Conservation (phyloP, 2,888 invertebrate genomes). For the Palloptera scutellata region DNA sequence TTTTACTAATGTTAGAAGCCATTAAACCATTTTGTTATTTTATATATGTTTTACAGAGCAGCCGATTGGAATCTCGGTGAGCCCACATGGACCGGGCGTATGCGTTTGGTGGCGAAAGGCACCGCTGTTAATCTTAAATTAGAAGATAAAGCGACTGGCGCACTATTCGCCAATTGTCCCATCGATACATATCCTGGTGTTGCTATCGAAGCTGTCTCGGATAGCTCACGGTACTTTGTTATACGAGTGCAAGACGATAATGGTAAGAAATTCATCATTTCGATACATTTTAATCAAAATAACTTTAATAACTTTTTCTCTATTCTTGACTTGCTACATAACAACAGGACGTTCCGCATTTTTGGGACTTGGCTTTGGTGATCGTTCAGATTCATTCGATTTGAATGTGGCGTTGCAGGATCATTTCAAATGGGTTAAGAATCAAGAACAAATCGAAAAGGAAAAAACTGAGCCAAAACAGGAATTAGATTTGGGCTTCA, state of each 20-base stretch:
- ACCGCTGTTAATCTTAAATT: constrained; percentile 88
- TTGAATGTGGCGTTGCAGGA: constrained; percentile 98
- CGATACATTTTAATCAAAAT: neutral
- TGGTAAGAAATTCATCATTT: constrained; percentile 66
- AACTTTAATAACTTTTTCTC: constrained; percentile 21
- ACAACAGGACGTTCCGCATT: constrained; percentile 82
- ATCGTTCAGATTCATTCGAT: constrained; percentile 98
- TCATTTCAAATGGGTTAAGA: constrained; percentile 94
- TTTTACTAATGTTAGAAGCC: too few relatives aligned
- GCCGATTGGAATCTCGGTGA: constrained; percentile 98
- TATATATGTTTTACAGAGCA: constrained; percentile 72
- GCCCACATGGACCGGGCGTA: constrained; percentile 98
- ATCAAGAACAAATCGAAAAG: constrained; percentile 80
- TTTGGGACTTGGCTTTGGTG: constrained; percentile 96
- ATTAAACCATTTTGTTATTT: neutral
- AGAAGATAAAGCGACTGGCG: constrained; percentile 93
- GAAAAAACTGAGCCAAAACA: constrained; percentile 80
- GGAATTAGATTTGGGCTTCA: constrained; percentile 94
- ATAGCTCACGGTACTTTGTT: constrained; percentile 98
- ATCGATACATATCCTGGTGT: constrained; percentile 95
- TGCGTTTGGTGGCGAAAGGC: constrained; percentile 90
- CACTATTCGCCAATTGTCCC: constrained; percentile 95
- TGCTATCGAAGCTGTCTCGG: constrained; percentile 94
- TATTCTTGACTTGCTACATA: neutral
- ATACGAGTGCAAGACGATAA: constrained; percentile 93